Conservation (phyloP, 1,140 invertebrate species). For the Drosophila repletoides region DNA sequence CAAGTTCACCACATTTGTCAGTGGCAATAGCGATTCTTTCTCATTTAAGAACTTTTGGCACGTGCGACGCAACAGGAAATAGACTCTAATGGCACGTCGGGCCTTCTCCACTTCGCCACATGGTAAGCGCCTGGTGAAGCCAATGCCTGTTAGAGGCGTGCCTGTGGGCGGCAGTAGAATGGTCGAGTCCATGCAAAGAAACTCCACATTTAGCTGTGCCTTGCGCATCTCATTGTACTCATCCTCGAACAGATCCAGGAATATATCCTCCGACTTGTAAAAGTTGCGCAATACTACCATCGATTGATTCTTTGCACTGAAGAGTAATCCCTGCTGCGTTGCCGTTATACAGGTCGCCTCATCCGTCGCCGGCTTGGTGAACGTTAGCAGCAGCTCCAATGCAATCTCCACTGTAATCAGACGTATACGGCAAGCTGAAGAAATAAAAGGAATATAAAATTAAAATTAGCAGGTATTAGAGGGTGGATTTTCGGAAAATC, state of each 20-base stretch:
- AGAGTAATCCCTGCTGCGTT: slow-evolving; percentile 83
- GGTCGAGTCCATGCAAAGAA: slow-evolving; percentile 97
- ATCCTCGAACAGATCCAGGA: slow-evolving; percentile 99
- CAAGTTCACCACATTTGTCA: slow-evolving; percentile 94
- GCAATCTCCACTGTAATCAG: slow-evolving; percentile 96
- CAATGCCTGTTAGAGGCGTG: slow-evolving; percentile 97
- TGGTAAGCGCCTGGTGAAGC: slow-evolving; percentile 96
- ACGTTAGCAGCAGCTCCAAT: slow-evolving; percentile 88
- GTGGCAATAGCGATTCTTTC: slow-evolving; percentile 92
- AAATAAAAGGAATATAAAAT: not conserved
- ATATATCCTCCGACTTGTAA: slow-evolving; percentile 99
- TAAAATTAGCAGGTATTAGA: too few relatives aligned
- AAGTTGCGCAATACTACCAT: slow-evolving; percentile 94
- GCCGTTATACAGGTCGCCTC: slow-evolving; percentile 83
- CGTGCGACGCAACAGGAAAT: slow-evolving; percentile 94
- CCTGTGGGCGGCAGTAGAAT: slow-evolving; percentile 97
- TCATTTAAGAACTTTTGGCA: slow-evolving; percentile 92
- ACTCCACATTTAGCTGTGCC: slow-evolving; percentile 94
- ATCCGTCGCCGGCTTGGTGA: slow-evolving; percentile 83
- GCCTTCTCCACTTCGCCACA: slow-evolving; percentile 98
- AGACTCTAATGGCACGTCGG: slow-evolving; percentile 95
- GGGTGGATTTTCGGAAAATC: too few relatives aligned
- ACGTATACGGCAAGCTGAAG: slow-evolving; percentile 89
- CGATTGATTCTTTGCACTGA: slow-evolving; percentile 91
- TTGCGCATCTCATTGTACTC: slow-evolving; percentile 96